Evolutionary conservation across 2,113 vertebrate genomes (phyloP).

Genomic region (Caloenas nicobarica): DNA sequence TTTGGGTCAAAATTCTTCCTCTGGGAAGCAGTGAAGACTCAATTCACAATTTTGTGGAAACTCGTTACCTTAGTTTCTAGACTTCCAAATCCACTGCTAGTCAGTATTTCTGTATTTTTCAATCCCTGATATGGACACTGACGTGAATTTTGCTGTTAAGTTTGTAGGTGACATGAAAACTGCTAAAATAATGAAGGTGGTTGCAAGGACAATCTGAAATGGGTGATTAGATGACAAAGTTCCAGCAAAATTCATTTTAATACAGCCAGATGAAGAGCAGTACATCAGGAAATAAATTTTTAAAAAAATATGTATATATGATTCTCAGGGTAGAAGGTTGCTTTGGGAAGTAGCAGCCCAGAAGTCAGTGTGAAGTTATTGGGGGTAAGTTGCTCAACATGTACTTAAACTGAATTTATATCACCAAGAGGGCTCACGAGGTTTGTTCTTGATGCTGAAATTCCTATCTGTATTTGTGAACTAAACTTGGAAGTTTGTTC

Average conservation of each 20-base stretch:
- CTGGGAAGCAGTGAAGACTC: not conserved
- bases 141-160: not conserved
- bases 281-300: not conserved
- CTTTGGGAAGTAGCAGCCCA: not conserved
- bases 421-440: not conserved
- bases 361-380: not conserved
- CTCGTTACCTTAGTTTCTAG: not conserved
- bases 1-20: not conserved
- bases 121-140: not conserved
- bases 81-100: not conserved
- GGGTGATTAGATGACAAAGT: not conserved
- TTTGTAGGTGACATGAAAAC: not conserved
- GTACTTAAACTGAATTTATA: not conserved
- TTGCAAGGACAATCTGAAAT: not conserved
- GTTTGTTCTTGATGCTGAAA: not conserved
- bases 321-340: not conserved
- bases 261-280: not conserved
- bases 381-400: not conserved
- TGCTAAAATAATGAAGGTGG: not conserved
- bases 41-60: not conserved
- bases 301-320: not conserved
- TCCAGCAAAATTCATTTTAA: not conserved
- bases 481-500: not conserved
- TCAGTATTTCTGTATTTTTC: not conserved
- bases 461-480: not conserved